Evolutionary conservation across 2,113 vertebrate species (phyloP).

Genomic region (Poeciliopsis retropinna): DNA sequence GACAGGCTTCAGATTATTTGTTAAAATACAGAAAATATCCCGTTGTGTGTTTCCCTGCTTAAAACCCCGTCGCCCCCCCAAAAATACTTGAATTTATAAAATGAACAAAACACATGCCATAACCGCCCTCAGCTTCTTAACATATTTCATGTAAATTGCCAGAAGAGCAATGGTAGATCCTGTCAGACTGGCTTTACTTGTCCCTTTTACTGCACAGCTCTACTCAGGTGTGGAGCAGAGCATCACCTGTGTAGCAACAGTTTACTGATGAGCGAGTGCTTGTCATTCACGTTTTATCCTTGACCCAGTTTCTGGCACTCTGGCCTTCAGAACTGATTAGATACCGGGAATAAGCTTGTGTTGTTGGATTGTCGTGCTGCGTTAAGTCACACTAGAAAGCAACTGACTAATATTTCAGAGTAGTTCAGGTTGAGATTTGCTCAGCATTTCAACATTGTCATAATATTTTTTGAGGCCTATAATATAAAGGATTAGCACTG

Average conservation of each 20-base stretch:
- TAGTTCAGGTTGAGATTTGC: too few relatives aligned
- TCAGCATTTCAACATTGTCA: background rate
- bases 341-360: slow-evolving; percentile 14
- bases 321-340: slow-evolving; percentile 54
- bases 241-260: background rate
- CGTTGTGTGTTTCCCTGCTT: too few relatives aligned
- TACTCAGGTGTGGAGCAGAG: background rate
- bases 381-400: background rate
- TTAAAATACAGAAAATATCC: too few relatives aligned
- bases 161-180: too few relatives aligned
- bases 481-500: too few relatives aligned
- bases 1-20: too few relatives aligned
- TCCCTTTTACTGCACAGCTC: background rate
- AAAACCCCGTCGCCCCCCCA: too few relatives aligned
- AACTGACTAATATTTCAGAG: slow-evolving; percentile 1
- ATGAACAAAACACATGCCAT: too few relatives aligned
- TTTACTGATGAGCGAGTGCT: background rate
- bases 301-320: slow-evolving; percentile 1
- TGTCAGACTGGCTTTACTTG: background rate
- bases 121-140: too few relatives aligned
- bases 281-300: background rate
- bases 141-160: background rate
- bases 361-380: background rate
- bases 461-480: too few relatives aligned
- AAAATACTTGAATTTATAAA: too few relatives aligned